phyloP scores from a whole-genome alignment of 2,113 vertebrate genomes.

The Ciconia boyciana region DNA sequence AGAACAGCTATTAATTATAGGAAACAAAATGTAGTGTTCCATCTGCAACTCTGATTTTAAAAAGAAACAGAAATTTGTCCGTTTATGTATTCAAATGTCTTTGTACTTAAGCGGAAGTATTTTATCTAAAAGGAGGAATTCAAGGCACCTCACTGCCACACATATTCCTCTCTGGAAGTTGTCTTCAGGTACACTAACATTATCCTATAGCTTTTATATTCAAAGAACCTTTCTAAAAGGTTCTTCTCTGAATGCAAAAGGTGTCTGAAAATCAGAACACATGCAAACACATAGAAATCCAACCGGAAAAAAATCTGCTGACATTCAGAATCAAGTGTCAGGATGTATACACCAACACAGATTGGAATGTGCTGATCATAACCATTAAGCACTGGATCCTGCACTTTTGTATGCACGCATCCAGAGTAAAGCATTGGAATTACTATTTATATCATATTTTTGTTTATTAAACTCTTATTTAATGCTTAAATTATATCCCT shows the following conservation, averaged over 20 bases:
- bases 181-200: background rate
- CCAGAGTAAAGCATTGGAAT: background rate
- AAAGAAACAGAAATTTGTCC: background rate
- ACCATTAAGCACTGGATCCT: background rate
- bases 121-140: background rate
- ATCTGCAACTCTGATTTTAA: background rate
- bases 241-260: background rate
- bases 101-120: background rate
- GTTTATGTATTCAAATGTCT: background rate
- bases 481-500: background rate
- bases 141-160: background rate
- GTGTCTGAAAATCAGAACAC: background rate
- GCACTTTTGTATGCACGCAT: background rate
- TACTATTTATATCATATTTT: background rate
- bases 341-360: background rate
- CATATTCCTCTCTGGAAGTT: background rate
- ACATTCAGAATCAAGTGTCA: background rate
- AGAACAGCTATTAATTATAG: background rate
- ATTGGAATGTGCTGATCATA: background rate
- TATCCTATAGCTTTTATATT: background rate
- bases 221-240: background rate
- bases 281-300: background rate
- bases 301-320: background rate
- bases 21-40: background rate
- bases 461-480: background rate